These are phyloP conservation scores for Mobula birostris DNA, from an alignment of 2,113 vertebrate species.

Conservation along the genomic window DNA sequence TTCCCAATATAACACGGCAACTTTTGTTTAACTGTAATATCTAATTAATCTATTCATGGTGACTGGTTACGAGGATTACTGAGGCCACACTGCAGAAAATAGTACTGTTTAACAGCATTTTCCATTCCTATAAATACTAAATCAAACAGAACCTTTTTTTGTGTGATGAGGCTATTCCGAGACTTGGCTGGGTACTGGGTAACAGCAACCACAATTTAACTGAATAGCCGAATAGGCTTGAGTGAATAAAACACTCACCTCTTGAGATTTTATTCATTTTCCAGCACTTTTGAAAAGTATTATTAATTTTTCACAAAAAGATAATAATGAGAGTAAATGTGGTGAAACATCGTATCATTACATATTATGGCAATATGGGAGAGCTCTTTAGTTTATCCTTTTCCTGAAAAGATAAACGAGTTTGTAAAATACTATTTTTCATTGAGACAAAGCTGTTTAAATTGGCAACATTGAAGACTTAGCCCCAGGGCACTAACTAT, in stretches of 20 bases:
- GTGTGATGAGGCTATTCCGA: neutral
- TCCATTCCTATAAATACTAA: too few relatives aligned
- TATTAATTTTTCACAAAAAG: neutral
- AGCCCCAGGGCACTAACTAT: constrained; percentile 17
- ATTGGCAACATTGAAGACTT: neutral
- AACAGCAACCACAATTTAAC: neutral
- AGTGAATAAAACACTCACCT: neutral
- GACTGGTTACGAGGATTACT: too few relatives aligned
- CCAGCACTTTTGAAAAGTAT: neutral
- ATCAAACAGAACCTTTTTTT: neutral
- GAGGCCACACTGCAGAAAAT: too few relatives aligned
- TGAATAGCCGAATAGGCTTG: neutral
- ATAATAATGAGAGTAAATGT: neutral
- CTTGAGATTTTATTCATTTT: neutral
- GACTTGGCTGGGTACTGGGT: neutral
- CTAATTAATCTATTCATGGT: too few relatives aligned
- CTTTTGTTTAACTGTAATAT: too few relatives aligned
- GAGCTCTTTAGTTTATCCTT: neutral
- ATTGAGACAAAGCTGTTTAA: constrained; percentile 9
- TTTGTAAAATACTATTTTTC: neutral
- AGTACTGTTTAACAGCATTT: too few relatives aligned
- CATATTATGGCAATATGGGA: neutral
- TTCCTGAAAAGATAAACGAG: neutral
- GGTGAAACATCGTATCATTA: neutral
- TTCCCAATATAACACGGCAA: too few relatives aligned